These are phyloP conservation scores for Harpagifer antarcticus DNA, from an alignment of 2,797 vertebrate species.

Conservation along the genomic window DNA sequence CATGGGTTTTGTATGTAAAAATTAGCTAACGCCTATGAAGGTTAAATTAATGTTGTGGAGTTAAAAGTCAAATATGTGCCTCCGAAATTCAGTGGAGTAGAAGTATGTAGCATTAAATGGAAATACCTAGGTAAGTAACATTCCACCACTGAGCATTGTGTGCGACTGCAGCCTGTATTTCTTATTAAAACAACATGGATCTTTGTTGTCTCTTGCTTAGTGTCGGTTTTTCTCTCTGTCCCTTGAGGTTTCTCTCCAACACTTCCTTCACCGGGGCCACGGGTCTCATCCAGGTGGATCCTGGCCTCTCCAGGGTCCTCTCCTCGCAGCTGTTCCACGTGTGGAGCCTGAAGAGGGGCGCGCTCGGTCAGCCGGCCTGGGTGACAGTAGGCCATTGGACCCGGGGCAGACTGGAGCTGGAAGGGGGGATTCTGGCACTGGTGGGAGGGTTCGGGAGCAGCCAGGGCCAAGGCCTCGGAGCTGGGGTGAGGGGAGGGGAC, in stretches of 20 bases:
- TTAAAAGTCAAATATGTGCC: no score
- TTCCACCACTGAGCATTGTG: background rate
- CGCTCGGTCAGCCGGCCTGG: constrained; percentile 91
- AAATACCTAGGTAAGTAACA: no score
- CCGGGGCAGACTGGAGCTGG: constrained; percentile 86
- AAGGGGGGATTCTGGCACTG: constrained; percentile 82
- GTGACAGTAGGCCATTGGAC: constrained; percentile 92
- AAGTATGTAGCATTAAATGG: no score
- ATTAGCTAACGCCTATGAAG: no score
- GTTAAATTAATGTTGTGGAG: no score
- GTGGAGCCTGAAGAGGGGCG: constrained; percentile 92
- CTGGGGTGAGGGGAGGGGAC: constrained; percentile 78
- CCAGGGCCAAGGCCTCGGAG: constrained; percentile 74
- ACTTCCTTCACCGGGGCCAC: constrained; percentile 90
- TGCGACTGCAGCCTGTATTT: constrained; percentile 22
- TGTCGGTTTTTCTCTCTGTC: constrained; percentile 30
- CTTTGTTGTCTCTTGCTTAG: constrained; percentile 15
- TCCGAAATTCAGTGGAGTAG: no score
- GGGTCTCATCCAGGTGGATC: constrained; percentile 83
- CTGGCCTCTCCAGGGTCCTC: constrained; percentile 79
- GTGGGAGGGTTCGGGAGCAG: constrained; percentile 74
- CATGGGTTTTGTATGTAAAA: no score
- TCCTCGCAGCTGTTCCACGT: constrained; percentile 88
- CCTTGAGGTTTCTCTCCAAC: constrained; percentile 92
- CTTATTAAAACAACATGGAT: background rate